Evolutionary conservation across 2,113 vertebrate genomes (phyloP), one percentile per base, ranked within the genome.

Genomic region (Odocoileus virginianus): DNA sequence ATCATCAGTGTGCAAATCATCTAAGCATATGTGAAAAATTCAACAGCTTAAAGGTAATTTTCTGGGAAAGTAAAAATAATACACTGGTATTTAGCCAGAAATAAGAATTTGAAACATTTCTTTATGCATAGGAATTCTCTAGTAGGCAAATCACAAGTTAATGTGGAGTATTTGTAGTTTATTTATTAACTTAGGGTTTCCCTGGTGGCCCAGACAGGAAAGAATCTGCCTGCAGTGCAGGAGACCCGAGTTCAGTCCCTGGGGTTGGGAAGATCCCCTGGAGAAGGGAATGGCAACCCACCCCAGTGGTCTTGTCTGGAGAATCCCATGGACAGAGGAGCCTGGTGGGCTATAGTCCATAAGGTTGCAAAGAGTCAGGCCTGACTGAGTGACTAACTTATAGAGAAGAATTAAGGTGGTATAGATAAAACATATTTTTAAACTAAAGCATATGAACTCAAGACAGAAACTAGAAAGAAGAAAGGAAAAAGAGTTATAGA

Each of bases 61-160:
- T 96, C 64, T 91, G 86, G 33, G 47, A 96, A 91, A 94, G 27
- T 91, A 93, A 95, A 97, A 95, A 64, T 76, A 90, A 94, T 86
- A 61, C 54, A 81, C 33, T 88, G n/a, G 25, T 60, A 40, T 98
- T 96, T 52, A 82, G 47, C 27, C 40, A 97, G 78, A 94, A 93
- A 52, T 87, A 96, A 92, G 15, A 25, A 82, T 71, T 88, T 96
- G 47, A 36, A 93, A 60, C 82, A 89, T 88, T 97, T 93, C 45
- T 83, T 95, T 61, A 96, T 92, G 17, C 33, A 52, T 25, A 94
- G 67, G 50, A 97, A 93, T 93, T 96, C 36, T 55, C 28, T 89
- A 36, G 67, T 79, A 93, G 83, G 50, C 21, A 91, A 74, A 92
- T 93, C 30, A 12, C 84, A 93, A 21, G 15, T 96, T 92, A 76